Evolutionary conservation across 2,113 vertebrate species (phyloP), one percentile per base, ranked within the genome.

Genomic region (Galeopterus variegatus): DNA sequence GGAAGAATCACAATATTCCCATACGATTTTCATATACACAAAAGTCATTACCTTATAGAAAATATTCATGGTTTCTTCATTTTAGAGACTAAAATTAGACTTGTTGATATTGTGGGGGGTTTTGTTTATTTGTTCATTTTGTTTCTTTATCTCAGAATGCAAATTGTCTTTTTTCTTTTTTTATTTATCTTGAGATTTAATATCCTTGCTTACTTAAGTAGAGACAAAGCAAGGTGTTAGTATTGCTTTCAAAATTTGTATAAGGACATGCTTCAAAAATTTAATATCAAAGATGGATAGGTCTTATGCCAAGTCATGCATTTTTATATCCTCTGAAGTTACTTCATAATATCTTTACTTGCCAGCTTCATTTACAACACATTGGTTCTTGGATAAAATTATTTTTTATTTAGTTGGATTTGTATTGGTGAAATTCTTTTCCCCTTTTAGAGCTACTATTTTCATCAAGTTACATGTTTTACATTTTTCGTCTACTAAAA

Each of bases 321-420:
- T 87, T 96, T 84, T 96, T 96, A 76, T 95, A 82, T 95, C 77
- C 36, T 93, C 67, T 41, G 67, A 60, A 54, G 86, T 72, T 90
- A 50, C 85, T 17, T 96, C 62, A 54, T n/a, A 54, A 23, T 90
- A 60, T 14, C 52, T 90, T 95, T 36, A 60, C 21, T 94, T 95
- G 48, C 45, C 52, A 94, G 18, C 52, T 96, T 96, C 26, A 12
- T 65, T 69, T 95, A 62, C 3, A 88, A 24, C 41, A 50, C 17
- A 77, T 26, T 90, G 60, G 84, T 90, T 87, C 48, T 79, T 87
- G 5, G 31, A 83, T 65, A 95, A 88, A 64, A 60, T 93, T 19
- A 56, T n/a, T 82, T 96, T 96, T 94, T 21, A 56, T 82, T 65
- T 58, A 73, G 52, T 88, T 94, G 41, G 18, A 18, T 91, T 98